Conservation (phyloP, 2,113 vertebrate species). For the Rhabdornis inornatus region DNA sequence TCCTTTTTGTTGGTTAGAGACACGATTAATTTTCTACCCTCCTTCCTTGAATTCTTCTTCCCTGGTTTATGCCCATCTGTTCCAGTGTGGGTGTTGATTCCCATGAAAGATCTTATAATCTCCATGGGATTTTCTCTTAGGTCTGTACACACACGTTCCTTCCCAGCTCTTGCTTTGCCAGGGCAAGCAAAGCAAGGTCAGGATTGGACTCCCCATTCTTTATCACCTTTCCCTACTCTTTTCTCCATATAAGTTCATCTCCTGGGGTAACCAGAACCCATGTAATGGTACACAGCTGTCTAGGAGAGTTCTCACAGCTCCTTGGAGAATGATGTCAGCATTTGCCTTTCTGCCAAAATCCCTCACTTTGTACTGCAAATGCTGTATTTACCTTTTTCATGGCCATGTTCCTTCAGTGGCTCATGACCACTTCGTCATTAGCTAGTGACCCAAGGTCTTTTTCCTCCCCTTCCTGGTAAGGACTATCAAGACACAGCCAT, state of each 20-base stretch:
- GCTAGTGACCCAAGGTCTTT: neutral
- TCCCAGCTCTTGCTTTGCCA: neutral
- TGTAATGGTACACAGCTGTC: rapidly evolving
- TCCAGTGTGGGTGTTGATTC: neutral
- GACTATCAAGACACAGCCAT: neutral
- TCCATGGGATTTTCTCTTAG: neutral
- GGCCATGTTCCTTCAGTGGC: neutral
- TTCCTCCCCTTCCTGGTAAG: neutral
- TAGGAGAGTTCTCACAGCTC: neutral
- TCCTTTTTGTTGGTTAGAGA: neutral
- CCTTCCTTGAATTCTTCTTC: neutral
- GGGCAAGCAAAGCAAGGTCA: neutral
- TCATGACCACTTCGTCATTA: neutral
- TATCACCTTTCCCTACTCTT: neutral
- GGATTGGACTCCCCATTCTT: neutral
- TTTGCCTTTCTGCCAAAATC: neutral
- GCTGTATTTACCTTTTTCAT: constrained; percentile 29
- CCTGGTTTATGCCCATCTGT: neutral
- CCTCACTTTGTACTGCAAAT: neutral
- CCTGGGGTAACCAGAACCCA: neutral
- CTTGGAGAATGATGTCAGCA: neutral
- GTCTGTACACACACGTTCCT: neutral
- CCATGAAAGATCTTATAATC: neutral
- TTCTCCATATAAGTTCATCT: neutral
- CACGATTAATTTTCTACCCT: neutral